Percentiles rank a stretch among this genome's conserved stretches.
Evolutionary conservation across 1,140 invertebrate genomes (phyloP).

Genomic region (Araneus ventricosus): DNA sequence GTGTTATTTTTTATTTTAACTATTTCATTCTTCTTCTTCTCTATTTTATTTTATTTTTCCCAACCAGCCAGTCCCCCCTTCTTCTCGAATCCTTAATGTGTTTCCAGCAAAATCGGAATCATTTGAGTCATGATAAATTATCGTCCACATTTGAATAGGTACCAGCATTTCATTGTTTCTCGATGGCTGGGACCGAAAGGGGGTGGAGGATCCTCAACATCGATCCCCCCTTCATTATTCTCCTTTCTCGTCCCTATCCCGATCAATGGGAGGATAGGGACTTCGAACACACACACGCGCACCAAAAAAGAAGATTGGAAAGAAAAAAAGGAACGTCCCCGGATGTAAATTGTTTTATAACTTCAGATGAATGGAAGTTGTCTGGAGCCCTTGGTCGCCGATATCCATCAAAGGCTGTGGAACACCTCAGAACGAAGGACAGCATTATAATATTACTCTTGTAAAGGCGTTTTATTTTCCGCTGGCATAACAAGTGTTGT

Average conservation of each 20-base stretch:
- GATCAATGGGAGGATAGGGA: slow-evolving; percentile 67
- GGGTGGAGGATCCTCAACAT: slow-evolving; percentile 1
- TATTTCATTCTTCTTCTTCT: slow-evolving; percentile 12
- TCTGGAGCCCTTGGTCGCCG: slow-evolving; percentile 19
- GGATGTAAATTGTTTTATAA: slow-evolving; percentile 74
- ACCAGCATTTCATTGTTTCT: slow-evolving; percentile 72
- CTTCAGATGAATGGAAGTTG: slow-evolving; percentile 63
- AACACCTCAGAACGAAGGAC: neutral
- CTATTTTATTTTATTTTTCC: slow-evolving; percentile 36
- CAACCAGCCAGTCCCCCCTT: neutral
- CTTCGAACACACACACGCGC: neutral
- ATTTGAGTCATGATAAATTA: slow-evolving; percentile 73
- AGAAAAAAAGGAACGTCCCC: slow-evolving; percentile 22
- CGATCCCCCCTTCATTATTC: slow-evolving; percentile 65
- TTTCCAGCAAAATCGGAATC: slow-evolving; percentile 71
- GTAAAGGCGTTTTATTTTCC: slow-evolving; percentile 27
- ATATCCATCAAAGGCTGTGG: slow-evolving; percentile 53
- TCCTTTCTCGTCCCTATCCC: neutral
- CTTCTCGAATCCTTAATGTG: slow-evolving; percentile 54
- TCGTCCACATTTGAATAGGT: slow-evolving; percentile 71
- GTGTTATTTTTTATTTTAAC: slow-evolving; percentile 45
- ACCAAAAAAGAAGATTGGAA: neutral
- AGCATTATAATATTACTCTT: slow-evolving; percentile 7
- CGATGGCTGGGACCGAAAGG: neutral
- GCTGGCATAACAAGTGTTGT: neutral